phyloP scores from a whole-genome alignment of 1,140 invertebrate genomes.

The Halyomorpha halys region DNA sequence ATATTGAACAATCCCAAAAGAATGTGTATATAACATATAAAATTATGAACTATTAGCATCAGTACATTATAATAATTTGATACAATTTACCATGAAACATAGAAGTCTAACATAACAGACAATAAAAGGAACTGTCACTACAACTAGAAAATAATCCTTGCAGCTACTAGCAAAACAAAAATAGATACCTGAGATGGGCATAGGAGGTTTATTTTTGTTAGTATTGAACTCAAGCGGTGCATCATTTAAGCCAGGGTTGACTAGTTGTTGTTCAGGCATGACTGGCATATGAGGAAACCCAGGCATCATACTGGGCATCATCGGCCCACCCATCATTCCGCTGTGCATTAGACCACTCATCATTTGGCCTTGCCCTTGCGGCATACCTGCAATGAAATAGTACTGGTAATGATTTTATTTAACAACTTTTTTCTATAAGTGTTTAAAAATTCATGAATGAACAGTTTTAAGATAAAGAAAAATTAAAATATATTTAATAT shows the following conservation, averaged over 20 bases:
- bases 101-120: neutral
- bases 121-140: neutral
- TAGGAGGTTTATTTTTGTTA: conserved; percentile 52
- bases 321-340: conserved; percentile 40
- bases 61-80: no score
- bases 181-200: conserved; percentile 34
- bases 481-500: neutral
- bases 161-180: neutral
- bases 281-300: conserved; percentile 38
- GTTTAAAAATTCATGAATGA: neutral
- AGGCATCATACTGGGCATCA: conserved; percentile 32
- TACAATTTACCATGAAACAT: no score
- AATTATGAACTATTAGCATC: no score
- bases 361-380: conserved; percentile 38
- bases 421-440: neutral
- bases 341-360: conserved; percentile 39
- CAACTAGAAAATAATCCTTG: neutral
- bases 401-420: neutral
- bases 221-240: conserved; percentile 54
- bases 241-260: conserved; percentile 50
- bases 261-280: conserved; percentile 24
- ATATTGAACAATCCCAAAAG: no score
- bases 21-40: no score
- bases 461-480: neutral
- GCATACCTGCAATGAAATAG: conserved; percentile 14